Conservation (phyloP, 2,888 invertebrate species). For the Ctenicera cuprea region DNA sequence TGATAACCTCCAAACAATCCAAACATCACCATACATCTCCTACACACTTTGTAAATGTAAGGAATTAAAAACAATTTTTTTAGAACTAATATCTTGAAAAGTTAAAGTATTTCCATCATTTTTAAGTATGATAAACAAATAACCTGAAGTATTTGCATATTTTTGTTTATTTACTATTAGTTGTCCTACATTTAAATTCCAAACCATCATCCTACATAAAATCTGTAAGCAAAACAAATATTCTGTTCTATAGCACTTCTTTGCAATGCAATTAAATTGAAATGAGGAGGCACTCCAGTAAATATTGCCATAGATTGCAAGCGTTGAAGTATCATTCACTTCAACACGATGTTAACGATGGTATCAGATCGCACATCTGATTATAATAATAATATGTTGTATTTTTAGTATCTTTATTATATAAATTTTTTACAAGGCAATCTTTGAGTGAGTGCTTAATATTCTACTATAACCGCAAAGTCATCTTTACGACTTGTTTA, state of each 20-base stretch:
- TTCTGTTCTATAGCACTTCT: background rate
- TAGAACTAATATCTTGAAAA: too few species aligned
- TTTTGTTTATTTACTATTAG: background rate
- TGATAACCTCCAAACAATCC: too few species aligned
- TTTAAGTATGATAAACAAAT: too few species aligned
- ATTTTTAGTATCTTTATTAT: constrained; percentile 2
- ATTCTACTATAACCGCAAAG: too few species aligned
- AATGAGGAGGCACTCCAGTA: constrained; percentile 13
- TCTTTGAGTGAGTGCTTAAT: too few species aligned
- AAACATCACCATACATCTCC: too few species aligned
- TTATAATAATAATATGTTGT: background rate
- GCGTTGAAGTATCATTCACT: constrained; percentile 23
- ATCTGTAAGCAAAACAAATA: background rate
- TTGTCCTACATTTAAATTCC: background rate
- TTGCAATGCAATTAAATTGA: constrained; percentile 17
- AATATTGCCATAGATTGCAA: constrained; percentile 32
- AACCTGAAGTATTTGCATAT: too few species aligned
- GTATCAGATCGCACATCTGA: constrained; percentile 10
- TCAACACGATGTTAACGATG: constrained; percentile 27
- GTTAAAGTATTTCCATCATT: too few species aligned
- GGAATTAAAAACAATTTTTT: too few species aligned
- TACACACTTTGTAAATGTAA: too few species aligned
- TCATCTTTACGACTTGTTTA: too few species aligned
- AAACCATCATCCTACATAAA: background rate
- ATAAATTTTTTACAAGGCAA: background rate